These are phyloP conservation scores for Nymphicus hollandicus DNA, from an alignment of 2,113 vertebrate species.

Conservation along the genomic window DNA sequence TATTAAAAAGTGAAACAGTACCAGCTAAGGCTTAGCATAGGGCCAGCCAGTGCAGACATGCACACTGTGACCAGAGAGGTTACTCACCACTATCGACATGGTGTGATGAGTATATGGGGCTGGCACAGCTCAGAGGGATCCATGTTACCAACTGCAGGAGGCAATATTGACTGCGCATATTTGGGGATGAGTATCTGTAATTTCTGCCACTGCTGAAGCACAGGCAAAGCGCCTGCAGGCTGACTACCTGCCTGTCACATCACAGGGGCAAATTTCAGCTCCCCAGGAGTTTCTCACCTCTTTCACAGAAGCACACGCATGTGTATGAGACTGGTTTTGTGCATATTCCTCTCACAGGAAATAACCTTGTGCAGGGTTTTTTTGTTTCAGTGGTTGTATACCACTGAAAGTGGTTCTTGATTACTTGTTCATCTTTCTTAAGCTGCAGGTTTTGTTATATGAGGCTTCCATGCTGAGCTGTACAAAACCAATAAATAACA, in stretches of 20 bases:
- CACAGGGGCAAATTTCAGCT: not conserved
- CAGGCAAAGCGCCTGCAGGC: not conserved
- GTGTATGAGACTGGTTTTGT: not conserved
- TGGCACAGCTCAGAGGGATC: not conserved
- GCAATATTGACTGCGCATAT: not conserved
- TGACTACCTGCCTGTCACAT: not conserved
- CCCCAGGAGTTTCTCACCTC: not conserved
- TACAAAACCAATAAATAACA: conserved; percentile 30
- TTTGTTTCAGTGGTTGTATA: not conserved
- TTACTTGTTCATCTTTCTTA: not conserved
- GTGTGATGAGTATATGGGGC: not conserved
- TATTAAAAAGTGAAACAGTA: not conserved
- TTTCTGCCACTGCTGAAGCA: not conserved
- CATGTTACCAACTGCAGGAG: not conserved
- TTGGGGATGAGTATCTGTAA: not conserved
- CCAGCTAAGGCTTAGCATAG: not conserved
- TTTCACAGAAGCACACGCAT: fast-evolving
- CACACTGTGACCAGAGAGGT: not conserved
- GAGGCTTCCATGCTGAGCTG: not conserved
- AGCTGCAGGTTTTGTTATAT: not conserved
- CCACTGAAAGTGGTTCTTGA: not conserved
- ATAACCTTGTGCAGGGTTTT: not conserved
- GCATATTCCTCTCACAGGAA: not conserved
- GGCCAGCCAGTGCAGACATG: not conserved
- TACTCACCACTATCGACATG: not conserved